Evolutionary conservation across 92 coral and sea anemone species (phyloP).

Genomic region (Zoanthus sansibaricus): DNA sequence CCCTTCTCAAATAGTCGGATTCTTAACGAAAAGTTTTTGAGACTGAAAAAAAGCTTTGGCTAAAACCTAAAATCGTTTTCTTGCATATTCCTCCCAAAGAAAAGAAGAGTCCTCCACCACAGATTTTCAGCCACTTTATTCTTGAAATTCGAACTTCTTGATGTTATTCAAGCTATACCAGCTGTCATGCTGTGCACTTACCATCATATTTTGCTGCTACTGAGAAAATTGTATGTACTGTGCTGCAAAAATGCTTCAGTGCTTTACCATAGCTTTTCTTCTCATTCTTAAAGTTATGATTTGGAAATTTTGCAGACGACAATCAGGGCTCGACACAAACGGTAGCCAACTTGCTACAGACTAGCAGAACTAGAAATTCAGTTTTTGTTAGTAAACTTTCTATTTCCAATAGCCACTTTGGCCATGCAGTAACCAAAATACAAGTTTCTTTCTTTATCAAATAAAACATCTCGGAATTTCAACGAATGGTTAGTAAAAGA

Average conservation of each 20-base stretch:
- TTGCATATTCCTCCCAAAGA: background rate
- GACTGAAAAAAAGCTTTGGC: background rate
- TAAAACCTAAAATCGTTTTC: background rate
- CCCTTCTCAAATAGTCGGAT: background rate
- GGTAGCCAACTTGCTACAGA: too few species aligned
- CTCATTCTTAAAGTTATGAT: constrained; percentile 13
- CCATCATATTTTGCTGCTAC: background rate
- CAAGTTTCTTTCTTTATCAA: too few species aligned
- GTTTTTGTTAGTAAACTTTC: too few species aligned
- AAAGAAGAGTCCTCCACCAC: too few species aligned
- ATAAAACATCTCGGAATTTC: too few species aligned
- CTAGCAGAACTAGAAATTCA: too few species aligned
- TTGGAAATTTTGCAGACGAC: background rate
- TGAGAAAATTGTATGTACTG: background rate
- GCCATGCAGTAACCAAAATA: too few species aligned
- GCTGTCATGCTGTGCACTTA: constrained; percentile 1
- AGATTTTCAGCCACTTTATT: too few species aligned
- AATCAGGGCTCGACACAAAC: background rate
- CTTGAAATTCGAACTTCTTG: too few species aligned
- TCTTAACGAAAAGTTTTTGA: background rate
- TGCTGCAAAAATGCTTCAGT: background rate
- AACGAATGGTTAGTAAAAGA: too few species aligned
- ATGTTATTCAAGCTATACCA: background rate
- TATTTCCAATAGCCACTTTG: too few species aligned
- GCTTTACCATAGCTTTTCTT: background rate